phyloP scores from a whole-genome alignment of 2,797 vertebrate genomes.

The Lindbergichthys nudifrons region DNA sequence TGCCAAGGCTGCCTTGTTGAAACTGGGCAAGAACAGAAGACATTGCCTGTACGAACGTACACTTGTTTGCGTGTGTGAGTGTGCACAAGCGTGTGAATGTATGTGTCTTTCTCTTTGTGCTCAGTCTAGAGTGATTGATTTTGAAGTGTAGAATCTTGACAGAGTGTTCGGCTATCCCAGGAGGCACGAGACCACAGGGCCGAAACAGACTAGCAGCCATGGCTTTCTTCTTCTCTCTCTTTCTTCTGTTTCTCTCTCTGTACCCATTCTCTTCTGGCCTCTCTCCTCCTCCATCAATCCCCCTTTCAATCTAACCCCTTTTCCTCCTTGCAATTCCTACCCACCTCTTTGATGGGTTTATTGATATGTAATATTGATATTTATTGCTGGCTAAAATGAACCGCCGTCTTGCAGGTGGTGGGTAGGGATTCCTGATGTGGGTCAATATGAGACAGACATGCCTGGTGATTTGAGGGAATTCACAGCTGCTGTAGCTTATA shows the following conservation, averaged over 20 bases:
- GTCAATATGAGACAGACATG: slow-evolving; percentile 77
- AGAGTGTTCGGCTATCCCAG: slow-evolving; percentile 76
- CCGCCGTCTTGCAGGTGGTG: slow-evolving; percentile 61
- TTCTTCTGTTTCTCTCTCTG: slow-evolving; percentile 12
- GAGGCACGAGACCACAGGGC: slow-evolving; percentile 75
- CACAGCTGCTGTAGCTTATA: slow-evolving; percentile 65
- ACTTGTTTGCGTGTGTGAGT: slow-evolving; percentile 33
- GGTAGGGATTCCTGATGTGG: slow-evolving; percentile 76
- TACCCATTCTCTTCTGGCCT: slow-evolving; percentile 49
- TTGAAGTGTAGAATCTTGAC: slow-evolving; percentile 79
- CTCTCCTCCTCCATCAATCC: slow-evolving; percentile 43
- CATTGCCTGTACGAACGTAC: slow-evolving; percentile 27
- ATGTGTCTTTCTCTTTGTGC: slow-evolving; percentile 55
- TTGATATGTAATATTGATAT: slow-evolving; percentile 84
- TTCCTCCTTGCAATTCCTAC: slow-evolving; percentile 58
- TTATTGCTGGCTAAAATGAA: slow-evolving; percentile 79
- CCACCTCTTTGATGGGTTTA: slow-evolving; percentile 72
- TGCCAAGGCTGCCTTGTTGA: slow-evolving; percentile 24
- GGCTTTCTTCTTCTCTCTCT: slow-evolving; percentile 53
- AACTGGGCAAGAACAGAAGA: slow-evolving; percentile 47
- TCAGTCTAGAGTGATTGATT: slow-evolving; percentile 79
- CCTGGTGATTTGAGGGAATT: slow-evolving; percentile 74
- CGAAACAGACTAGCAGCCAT: slow-evolving; percentile 63
- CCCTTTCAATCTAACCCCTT: slow-evolving; percentile 64
- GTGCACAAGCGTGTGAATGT: slow-evolving; percentile 30